These are phyloP conservation scores for Cyrtonyx montezumae DNA, from an alignment of 2,113 vertebrate species.

Conservation along the genomic window DNA sequence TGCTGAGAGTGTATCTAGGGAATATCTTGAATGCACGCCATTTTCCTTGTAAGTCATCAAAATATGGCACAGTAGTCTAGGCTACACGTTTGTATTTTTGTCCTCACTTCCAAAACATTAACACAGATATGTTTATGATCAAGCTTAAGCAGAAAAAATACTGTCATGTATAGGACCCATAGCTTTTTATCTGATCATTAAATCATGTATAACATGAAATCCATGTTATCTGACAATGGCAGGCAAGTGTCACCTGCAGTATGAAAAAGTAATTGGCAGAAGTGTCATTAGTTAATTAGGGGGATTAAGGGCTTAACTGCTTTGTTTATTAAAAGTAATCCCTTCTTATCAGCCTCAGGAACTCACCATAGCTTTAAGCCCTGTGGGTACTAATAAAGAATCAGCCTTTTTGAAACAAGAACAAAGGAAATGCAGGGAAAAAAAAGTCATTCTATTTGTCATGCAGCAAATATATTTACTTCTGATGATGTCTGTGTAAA, in stretches of 20 bases:
- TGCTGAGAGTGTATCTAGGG: not conserved
- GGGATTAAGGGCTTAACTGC: not conserved
- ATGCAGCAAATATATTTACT: not conserved
- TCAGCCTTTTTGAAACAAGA: not conserved
- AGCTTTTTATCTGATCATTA: not conserved
- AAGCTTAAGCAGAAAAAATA: not conserved
- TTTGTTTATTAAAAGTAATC: not conserved
- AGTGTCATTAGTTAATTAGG: not conserved
- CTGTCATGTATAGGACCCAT: not conserved
- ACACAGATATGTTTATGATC: not conserved
- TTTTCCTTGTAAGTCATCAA: not conserved
- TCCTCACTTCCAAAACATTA: not conserved
- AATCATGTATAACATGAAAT: not conserved
- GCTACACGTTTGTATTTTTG: not conserved
- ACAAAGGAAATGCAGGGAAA: not conserved
- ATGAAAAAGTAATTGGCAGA: not conserved
- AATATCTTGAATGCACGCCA: not conserved
- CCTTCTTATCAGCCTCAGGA: not conserved
- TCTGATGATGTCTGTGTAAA: not conserved
- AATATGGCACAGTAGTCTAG: not conserved
- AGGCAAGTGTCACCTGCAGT: not conserved
- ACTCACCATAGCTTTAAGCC: not conserved
- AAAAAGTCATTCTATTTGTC: not conserved
- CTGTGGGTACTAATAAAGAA: not conserved
- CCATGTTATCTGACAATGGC: not conserved